Evolutionary conservation across 2,113 vertebrate species (phyloP), one percentile per base, ranked within the genome.

Genomic region (Aspiorhynchus laticeps): DNA sequence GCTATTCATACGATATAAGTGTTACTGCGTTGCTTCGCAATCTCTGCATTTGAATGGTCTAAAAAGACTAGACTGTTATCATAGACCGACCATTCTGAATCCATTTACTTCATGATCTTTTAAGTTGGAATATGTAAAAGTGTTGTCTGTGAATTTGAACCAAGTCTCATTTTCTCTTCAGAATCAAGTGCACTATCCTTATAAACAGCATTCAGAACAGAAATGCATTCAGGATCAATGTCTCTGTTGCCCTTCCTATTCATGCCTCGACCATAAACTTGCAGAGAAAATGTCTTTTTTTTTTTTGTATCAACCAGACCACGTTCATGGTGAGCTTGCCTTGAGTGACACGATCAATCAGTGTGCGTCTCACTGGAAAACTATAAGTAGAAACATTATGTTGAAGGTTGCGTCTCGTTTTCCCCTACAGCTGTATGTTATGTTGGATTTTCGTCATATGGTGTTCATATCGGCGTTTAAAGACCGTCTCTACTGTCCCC

Each of bases 381-480:
- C 38, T 46, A 48, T 28, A 8, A 28, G 12, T 26, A 43, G 2
- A 73, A 89, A 51, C 41, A 84, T n/a, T n/a, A n/a, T 89, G 86
- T 88, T 63, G 84, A 90, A 81, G 28, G 28, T 85, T 88, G 87
- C 74, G 61, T 67, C 69, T 73, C 24, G 12, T 43, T 46, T 26
- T 8, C 41, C 14, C 7, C n/a, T 46, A 48, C 1, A 17, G 43
- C 14, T 46, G 12, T 61, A 15, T 21, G 63, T 63, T 84, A 61
- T 31, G 2, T 53, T 19, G 26, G 65, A n/a, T 53, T 24, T 56
- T 61, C 1, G 36, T 33, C 41, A 51, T 43, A 43, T 2, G 36
- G 5, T 12, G 43, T 69, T 21, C 28, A 51, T 33, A 5, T 71
- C 28, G 65, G 73, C 48, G 28, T 83, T 71, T 71, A 33, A 69